Conservation (phyloP, 2,888 invertebrate species). For the Junonia oenone region DNA sequence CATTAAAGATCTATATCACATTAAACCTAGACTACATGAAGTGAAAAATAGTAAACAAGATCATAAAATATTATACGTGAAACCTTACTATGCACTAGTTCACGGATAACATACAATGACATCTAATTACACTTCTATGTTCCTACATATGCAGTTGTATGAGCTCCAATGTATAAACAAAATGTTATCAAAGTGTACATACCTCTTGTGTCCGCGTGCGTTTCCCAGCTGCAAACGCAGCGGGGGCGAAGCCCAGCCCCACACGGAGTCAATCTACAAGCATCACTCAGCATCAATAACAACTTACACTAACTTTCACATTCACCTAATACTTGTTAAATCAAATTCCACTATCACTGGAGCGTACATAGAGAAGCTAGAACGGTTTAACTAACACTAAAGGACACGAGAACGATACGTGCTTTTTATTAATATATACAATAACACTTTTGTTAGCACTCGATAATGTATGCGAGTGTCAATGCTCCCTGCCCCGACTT, state of each 20-base stretch:
- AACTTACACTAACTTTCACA: conserved; percentile 30
- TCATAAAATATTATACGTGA: conserved; percentile 2
- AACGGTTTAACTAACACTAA: not conserved
- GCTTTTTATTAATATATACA: conserved; percentile 25
- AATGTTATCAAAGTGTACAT: conserved; percentile 50
- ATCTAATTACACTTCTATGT: conserved; percentile 1
- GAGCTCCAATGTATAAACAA: not conserved
- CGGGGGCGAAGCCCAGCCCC: conserved; percentile 96
- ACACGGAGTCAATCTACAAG: conserved; percentile 94
- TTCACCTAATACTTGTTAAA: conserved; percentile 27
- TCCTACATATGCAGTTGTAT: not conserved
- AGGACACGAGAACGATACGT: conserved; percentile 27
- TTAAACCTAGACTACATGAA: not conserved
- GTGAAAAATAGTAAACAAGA: not conserved
- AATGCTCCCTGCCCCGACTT: conserved; percentile 48
- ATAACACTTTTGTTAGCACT: conserved; percentile 34
- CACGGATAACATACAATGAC: conserved; percentile 15
- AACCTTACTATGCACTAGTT: conserved; percentile 4
- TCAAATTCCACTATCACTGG: not conserved
- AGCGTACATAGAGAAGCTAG: conserved; percentile 10
- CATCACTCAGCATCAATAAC: conserved; percentile 43
- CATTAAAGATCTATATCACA: not conserved
- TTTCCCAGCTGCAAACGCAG: conserved; percentile 88
- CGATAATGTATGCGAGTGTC: conserved; percentile 62
- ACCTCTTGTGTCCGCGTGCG: conserved; percentile 77